Base-by-base conservation (phyloP, 2,888 invertebrate genomes). In the Psylliodes chrysocephalus region DNA sequence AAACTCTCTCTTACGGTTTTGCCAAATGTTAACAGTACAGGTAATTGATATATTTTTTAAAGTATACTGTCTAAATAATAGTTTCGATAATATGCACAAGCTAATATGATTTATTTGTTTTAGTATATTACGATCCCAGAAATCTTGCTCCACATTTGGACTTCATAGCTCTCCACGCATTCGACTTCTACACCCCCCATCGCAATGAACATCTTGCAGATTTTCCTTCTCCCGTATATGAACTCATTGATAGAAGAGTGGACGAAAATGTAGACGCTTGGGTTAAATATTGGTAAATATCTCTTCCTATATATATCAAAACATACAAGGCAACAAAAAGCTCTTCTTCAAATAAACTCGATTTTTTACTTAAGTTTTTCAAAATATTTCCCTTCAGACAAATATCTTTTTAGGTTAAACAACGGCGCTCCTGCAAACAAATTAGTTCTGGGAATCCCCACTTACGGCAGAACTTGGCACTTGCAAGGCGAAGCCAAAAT, bases 91-190 rank as follows among this genome's bases (percentile, higher is more conserved):
- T n/a, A n/a, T n/a, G n/a, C n/a, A n/a, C n/a, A n/a, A n/a, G n/a
- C n/a, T n/a, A n/a, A n/a, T n/a, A 12, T 17, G 19, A 44, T 18
- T 53, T 53, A 61, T 55, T 54, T 51, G 60, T 80, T 83, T 2
- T 75, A 92, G 92, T 90, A 10, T 92, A 92, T 81, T 92, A 86
- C 77, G 93, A 94, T 75, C 88, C 92, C 0, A 89, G 89, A 7
- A 84, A 88, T 4, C 82, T 94, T 67, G 87, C 90, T 63, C 90
- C 90, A 72, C 84, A 91, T 74, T 84, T 94, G 61, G 94, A 94
- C 76, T 88, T 88, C 71, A 88, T 94, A 15, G 90, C 92, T 75
- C 77, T 95, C 42, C 86, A 90, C 73, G 86, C 91, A 0, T 94
- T 89, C 73, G 94, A 95, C 80, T 93, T 90, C 82, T 86, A 86